Evolutionary conservation across 2,113 vertebrate species (phyloP).

Genomic region (Channa argus): DNA sequence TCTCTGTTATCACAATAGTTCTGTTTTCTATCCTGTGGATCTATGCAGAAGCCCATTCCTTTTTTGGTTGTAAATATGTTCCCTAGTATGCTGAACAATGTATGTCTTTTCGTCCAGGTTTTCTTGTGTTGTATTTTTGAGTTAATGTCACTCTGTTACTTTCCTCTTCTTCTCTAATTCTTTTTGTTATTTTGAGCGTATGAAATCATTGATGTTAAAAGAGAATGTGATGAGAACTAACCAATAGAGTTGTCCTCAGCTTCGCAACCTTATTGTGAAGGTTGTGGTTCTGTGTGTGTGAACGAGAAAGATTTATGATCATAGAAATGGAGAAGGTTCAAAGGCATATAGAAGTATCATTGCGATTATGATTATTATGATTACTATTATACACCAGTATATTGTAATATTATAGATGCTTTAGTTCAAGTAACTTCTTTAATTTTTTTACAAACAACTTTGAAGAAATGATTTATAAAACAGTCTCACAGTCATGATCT

Average conservation of each 20-base stretch:
- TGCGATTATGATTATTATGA: conserved; percentile 84
- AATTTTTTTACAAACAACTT: conserved; percentile 89
- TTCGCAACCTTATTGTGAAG: conserved; percentile 77
- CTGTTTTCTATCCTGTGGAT: conserved; percentile 84
- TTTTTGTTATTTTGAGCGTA: conserved; percentile 68
- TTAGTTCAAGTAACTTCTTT: conserved; percentile 88
- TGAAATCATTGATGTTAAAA: conserved; percentile 79
- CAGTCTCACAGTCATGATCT: conserved; percentile 86
- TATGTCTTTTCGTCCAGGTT: conserved; percentile 73
- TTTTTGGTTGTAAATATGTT: conserved; percentile 85
- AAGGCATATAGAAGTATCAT: conserved; percentile 86
- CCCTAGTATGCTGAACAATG: conserved; percentile 76
- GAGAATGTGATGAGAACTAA: conserved; percentile 76
- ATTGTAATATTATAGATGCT: conserved; percentile 89
- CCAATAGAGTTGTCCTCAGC: conserved; percentile 78
- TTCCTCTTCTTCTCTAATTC: conserved; percentile 48
- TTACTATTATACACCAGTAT: conserved; percentile 87
- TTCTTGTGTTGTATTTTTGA: conserved; percentile 65
- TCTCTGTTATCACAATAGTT: conserved; percentile 69
- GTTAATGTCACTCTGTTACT: conserved; percentile 73
- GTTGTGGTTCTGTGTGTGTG: conserved; percentile 76
- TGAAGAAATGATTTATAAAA: conserved; percentile 90
- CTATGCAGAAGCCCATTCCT: conserved; percentile 87
- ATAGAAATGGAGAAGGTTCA: conserved; percentile 78
- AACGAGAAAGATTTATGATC: conserved; percentile 72